Percentiles rank a stretch among this genome's conserved stretches.
Evolutionary conservation across 2,797 vertebrate species (phyloP).

Genomic region (Simalia tracyae): DNA sequence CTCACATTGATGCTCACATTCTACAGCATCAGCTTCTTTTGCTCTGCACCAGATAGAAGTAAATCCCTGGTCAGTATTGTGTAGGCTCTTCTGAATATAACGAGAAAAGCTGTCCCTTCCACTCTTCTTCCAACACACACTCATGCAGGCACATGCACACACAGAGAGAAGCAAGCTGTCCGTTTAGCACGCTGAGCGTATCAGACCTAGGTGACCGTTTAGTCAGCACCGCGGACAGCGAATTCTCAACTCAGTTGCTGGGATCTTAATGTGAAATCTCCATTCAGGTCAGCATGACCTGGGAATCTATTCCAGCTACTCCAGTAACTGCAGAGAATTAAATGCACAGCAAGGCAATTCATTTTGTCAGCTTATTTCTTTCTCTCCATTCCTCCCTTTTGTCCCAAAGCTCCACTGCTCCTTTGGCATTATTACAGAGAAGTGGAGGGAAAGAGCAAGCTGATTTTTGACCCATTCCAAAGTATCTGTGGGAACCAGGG

Average conservation of each 20-base stretch:
- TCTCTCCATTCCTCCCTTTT: background rate
- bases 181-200: background rate
- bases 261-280: background rate
- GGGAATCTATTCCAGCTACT: background rate
- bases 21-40: background rate
- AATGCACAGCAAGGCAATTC: background rate
- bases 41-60: constrained; percentile 7
- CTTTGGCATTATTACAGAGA: background rate
- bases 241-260: background rate
- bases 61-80: background rate
- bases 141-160: background rate
- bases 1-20: background rate
- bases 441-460: background rate
- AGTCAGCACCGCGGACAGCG: constrained; percentile 1
- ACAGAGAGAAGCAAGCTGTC: background rate
- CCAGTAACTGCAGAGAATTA: background rate
- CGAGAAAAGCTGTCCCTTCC: background rate
- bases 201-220: background rate
- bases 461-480: background rate
- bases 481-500: background rate
- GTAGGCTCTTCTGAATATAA: background rate
- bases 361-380: background rate
- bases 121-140: background rate
- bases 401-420: background rate
- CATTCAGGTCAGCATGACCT: background rate